Base-by-base conservation (phyloP, 2,113 vertebrate species). In the Cygnus buccinator region DNA sequence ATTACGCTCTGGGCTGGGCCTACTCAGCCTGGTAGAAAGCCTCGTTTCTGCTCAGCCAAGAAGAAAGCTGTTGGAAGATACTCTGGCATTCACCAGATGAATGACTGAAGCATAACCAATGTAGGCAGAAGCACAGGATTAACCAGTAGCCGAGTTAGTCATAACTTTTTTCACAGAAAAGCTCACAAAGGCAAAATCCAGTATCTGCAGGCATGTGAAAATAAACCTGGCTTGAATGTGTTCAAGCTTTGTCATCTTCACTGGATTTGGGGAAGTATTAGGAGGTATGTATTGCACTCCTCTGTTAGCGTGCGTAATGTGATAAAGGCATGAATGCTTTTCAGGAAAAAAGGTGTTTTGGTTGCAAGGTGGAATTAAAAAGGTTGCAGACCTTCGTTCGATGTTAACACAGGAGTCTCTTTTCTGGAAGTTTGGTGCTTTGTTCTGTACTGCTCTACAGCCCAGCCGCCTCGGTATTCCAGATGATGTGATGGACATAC, bases 401-500 rank as follows among this genome's bases (percentile, higher is more conserved):
- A 16, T 58, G 35, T n/a, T 29, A 17, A 17, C 21, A 48, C 14
- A 18, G 35, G 28, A 29, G 39, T 44, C 13, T 3, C 0, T 3
- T 41, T 91, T 63, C 31, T 78, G 73, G 44, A 25, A 78, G 31
- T 26, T 25, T 20, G 25, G 16, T 70, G 50, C 73, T 66, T 68
- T 82, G 57, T 46, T 74, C 77, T 43, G 35, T 28, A 1, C 50
- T 66, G 55, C 48, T 63, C 66, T 19, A 7, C 11, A 13, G 25
- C 50, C 28, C 52, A 19, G 6, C 41, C 1, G 0, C 18, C 58
- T 63, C 1, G 0, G 2, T 62, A 31, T 71, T 74, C 65, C 48
- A 50, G 46, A 13, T 6, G 35, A 6, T 10, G 10, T 2, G 20
- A 15, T 31, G 13, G 6, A 11, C 3, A 0, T 19, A 7, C 10